Percentiles rank a stretch among this genome's conserved stretches.
These are phyloP conservation scores for Virgularia gustaviana DNA, from an alignment of 92 coral and sea anemone genomes.

Conservation along the genomic window DNA sequence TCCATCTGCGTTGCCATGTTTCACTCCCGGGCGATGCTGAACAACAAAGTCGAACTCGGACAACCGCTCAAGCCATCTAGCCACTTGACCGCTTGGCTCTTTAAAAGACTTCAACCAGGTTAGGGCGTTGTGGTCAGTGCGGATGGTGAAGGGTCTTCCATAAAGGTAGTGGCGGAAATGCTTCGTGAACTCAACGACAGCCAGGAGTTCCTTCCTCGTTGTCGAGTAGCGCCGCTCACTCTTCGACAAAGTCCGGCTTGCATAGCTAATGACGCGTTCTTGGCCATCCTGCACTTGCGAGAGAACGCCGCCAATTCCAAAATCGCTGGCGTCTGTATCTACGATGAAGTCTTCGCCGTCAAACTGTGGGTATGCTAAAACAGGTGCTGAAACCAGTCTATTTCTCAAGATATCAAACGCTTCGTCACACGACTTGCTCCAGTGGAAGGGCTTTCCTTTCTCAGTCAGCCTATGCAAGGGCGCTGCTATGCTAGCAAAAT, in stretches of 20 bases:
- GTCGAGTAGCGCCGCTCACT: not conserved
- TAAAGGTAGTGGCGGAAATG: not conserved
- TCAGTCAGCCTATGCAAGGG: not conserved
- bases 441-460: not conserved
- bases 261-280: not conserved
- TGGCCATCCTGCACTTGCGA: not conserved
- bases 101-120: not conserved
- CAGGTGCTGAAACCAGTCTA: not conserved
- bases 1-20: not conserved
- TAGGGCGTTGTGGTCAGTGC: not conserved
- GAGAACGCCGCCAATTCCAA: not conserved
- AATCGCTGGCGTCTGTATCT: not conserved
- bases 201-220: not conserved
- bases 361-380: not conserved
- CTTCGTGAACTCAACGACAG: not conserved
- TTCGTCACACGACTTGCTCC: not conserved
- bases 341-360: not conserved
- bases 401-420: not conserved
- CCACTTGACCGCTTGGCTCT: not conserved
- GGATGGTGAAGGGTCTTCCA: not conserved
- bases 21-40: not conserved
- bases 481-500: not conserved
- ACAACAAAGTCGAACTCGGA: not conserved
- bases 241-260: not conserved
- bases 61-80: not conserved